Percentiles rank a stretch among this genome's conserved stretches.
phyloP scores from a whole-genome alignment of 2,797 vertebrate species.

The Acridotheres tristis region DNA sequence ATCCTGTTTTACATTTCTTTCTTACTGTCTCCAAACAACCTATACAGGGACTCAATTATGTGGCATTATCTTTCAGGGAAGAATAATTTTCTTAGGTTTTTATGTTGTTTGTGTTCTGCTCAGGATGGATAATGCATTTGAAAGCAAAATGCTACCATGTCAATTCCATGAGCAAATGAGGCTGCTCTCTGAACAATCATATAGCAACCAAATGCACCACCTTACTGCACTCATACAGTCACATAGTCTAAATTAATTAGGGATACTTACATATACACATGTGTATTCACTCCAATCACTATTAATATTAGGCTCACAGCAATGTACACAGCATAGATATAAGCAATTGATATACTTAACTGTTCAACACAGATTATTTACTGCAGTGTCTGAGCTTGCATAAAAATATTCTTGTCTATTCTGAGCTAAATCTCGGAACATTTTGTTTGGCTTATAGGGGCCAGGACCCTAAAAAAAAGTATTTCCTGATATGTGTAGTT shows the following conservation, averaged over 20 bases:
- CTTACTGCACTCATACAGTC: constrained; percentile 7
- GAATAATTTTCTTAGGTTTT: constrained; percentile 67
- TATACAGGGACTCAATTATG: constrained; percentile 77
- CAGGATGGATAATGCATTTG: constrained; percentile 62
- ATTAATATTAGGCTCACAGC: neutral
- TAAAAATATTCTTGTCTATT: constrained; percentile 5
- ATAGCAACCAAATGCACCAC: neutral
- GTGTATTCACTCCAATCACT: neutral
- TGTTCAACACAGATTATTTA: neutral
- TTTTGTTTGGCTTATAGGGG: neutral
- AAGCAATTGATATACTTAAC: neutral
- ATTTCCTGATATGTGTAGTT: neutral
- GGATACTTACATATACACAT: neutral
- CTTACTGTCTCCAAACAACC: constrained; percentile 78
- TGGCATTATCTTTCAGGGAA: constrained; percentile 73
- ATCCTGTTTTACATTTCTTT: constrained; percentile 84
- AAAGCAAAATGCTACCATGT: constrained; percentile 55
- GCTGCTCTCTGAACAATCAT: constrained; percentile 16
- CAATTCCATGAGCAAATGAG: constrained; percentile 28
- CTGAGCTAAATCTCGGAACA: neutral
- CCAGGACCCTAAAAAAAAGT: neutral
- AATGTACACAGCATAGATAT: neutral
- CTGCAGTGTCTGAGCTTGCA: neutral
- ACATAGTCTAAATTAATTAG: constrained; percentile 45
- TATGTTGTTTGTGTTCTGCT: constrained; percentile 57